Evolutionary conservation across 2,888 invertebrate genomes (phyloP).

Genomic region (Ganaspis brasiliensis): DNA sequence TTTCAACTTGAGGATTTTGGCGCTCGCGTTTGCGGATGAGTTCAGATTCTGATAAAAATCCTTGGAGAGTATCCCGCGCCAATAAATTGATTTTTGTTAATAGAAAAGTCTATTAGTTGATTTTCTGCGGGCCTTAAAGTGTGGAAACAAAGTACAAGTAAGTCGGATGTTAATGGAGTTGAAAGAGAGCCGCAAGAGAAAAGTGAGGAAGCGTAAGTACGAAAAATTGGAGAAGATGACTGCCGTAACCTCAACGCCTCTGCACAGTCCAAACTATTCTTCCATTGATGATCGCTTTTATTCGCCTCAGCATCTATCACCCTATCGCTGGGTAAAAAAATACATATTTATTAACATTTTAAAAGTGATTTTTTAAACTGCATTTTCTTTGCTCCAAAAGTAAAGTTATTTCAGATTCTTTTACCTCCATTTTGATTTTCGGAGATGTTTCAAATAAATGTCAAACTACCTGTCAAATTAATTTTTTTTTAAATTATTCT

Average conservation of each 20-base stretch:
- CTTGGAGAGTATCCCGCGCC: background rate
- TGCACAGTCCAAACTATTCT: constrained; percentile 69
- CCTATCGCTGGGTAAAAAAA: constrained; percentile 75
- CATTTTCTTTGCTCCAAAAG: background rate
- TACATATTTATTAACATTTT: constrained; percentile 17
- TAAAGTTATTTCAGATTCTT: no score
- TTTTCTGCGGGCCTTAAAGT: constrained; percentile 71
- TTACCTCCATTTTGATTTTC: background rate
- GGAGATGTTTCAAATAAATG: background rate
- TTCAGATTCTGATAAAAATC: background rate
- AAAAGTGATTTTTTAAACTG: background rate
- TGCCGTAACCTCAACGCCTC: constrained; percentile 66
- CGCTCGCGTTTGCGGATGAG: background rate
- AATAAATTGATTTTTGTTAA: constrained; percentile 38
- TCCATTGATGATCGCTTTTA: constrained; percentile 73
- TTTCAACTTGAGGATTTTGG: background rate
- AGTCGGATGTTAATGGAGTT: constrained; percentile 69
- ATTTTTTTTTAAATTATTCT: no score
- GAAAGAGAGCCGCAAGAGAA: constrained; percentile 74
- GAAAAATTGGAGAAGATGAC: constrained; percentile 51
- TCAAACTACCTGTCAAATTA: no score
- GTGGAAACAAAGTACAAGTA: constrained; percentile 71
- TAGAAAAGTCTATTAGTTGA: constrained; percentile 74
- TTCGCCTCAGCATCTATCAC: constrained; percentile 66
- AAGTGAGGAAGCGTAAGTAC: constrained; percentile 55